A percentile compares a stretch with the other conserved stretches of the same genome.
These are phyloP conservation scores for Diplosoma virens DNA, from an alignment of 23 tunicate species.

Conservation along the genomic window DNA sequence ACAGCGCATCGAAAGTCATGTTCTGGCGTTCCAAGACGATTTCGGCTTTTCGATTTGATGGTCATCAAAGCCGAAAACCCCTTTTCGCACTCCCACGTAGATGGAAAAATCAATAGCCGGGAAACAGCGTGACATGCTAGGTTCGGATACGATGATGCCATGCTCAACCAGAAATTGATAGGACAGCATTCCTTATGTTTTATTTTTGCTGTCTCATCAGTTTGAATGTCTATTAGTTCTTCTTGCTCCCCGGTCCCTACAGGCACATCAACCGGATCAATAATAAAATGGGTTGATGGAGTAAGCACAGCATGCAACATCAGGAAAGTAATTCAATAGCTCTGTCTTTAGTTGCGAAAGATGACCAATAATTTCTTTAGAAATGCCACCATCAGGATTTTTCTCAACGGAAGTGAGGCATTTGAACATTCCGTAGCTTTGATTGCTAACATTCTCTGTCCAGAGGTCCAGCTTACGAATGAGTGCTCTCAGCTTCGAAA, in stretches of 20 bases:
- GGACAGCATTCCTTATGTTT: constrained; percentile 60
- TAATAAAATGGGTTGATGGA: constrained; percentile 37
- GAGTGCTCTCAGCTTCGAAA: constrained; percentile 30
- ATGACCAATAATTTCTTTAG: constrained; percentile 42
- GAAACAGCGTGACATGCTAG: constrained; percentile 58
- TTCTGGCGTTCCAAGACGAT: constrained; percentile 58
- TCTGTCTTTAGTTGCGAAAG: constrained; percentile 45
- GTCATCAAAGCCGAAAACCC: constrained; percentile 57
- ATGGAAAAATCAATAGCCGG: constrained; percentile 53
- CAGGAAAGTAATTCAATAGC: constrained; percentile 56
- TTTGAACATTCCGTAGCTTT: constrained; percentile 69
- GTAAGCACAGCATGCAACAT: constrained; percentile 49
- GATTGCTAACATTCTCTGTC: constrained; percentile 41
- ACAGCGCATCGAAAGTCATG: constrained; percentile 75
- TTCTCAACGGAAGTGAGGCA: constrained; percentile 34
- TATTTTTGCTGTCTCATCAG: constrained; percentile 60
- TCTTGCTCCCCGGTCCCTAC: constrained; percentile 63
- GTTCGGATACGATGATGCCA: constrained; percentile 37
- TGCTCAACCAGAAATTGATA: constrained; percentile 67
- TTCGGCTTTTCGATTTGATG: constrained; percentile 47
- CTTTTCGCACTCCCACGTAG: constrained; percentile 64
- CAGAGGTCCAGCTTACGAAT: constrained; percentile 76
- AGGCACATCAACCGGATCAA: constrained; percentile 53
- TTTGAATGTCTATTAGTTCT: constrained; percentile 52
- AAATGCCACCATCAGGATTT: constrained; percentile 45